Conservation (phyloP, 1,140 invertebrate species). For the Bombus confusus region DNA sequence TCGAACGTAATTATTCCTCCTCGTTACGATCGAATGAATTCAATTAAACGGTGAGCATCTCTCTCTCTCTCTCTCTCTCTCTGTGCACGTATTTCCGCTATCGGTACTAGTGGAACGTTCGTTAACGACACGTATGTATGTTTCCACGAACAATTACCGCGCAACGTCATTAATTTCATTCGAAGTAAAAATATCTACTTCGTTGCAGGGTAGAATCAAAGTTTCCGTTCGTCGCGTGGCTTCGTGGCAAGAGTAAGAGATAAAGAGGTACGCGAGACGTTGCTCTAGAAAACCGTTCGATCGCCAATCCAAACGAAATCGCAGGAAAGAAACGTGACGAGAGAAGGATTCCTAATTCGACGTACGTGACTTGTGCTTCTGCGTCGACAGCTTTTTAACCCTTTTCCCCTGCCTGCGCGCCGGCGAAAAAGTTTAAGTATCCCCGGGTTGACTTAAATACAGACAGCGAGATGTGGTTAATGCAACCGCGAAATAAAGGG, state of each 20-base stretch:
- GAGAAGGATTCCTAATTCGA: slow-evolving; percentile 39
- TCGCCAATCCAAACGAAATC: slow-evolving; percentile 22
- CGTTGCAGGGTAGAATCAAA: not conserved
- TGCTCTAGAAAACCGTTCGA: slow-evolving; percentile 20
- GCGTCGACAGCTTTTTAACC: slow-evolving; percentile 1
- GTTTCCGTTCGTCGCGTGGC: not conserved
- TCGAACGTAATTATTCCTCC: slow-evolving; percentile 65
- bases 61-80: slow-evolving; percentile 17
- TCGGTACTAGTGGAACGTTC: slow-evolving; percentile 28
- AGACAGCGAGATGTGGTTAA: slow-evolving; percentile 78
- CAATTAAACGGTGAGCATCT: slow-evolving; percentile 60
- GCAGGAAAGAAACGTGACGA: slow-evolving; percentile 19
- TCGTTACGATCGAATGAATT: slow-evolving; percentile 70
- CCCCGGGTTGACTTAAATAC: slow-evolving; percentile 68
- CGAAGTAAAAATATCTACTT: not conserved
- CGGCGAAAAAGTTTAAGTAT: slow-evolving; percentile 59
- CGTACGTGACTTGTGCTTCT: slow-evolving; percentile 31
- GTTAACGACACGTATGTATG: slow-evolving; percentile 51
- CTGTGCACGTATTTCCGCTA: slow-evolving; percentile 17
- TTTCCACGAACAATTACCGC: slow-evolving; percentile 59
- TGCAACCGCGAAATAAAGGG: slow-evolving; percentile 82
- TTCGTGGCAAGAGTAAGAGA: not conserved
- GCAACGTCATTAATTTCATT: slow-evolving; percentile 12
- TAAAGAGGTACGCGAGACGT: not conserved
- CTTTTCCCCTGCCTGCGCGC: slow-evolving; percentile 39